phyloP scores from a whole-genome alignment of 2,113 vertebrate species.

The Notothenia rossii region DNA sequence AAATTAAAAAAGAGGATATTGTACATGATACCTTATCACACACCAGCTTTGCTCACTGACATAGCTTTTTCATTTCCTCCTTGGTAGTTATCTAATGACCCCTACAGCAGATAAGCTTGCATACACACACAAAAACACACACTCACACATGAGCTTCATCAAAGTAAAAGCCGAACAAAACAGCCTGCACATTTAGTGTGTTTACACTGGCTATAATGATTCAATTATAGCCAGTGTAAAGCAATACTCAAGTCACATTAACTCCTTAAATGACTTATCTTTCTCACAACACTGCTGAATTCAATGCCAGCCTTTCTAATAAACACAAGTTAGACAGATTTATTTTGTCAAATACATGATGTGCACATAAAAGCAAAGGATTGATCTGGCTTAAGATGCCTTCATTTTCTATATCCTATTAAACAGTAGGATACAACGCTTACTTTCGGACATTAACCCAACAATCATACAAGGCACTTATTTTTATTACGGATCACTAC shows the following conservation, averaged over 20 bases:
- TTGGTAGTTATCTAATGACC: constrained; percentile 60
- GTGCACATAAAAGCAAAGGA: not conserved
- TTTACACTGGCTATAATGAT: constrained; percentile 36
- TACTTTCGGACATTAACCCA: not conserved
- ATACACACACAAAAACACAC: not conserved
- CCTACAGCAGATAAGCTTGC: constrained; percentile 5
- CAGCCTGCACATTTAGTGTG: constrained; percentile 18
- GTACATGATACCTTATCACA: constrained; percentile 58
- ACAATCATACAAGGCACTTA: not conserved
- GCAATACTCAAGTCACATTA: constrained; percentile 21
- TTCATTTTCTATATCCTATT: constrained; percentile 1
- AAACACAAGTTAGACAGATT: not conserved
- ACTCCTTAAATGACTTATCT: constrained; percentile 22
- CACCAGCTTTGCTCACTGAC: constrained; percentile 39
- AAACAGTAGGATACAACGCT: not conserved
- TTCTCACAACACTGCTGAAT: constrained; percentile 17
- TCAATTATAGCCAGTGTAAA: constrained; percentile 35
- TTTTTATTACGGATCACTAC: not conserved
- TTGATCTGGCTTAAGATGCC: too few relatives aligned
- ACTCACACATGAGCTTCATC: constrained; percentile 12
- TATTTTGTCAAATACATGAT: not conserved
- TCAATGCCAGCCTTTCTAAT: constrained; percentile 10
- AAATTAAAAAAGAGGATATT: constrained; percentile 15
- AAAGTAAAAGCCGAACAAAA: constrained; percentile 10
- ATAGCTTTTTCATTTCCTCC: constrained; percentile 75